Evolutionary conservation across 2,888 invertebrate genomes (phyloP).

Genomic region (Crematogaster levior): DNA sequence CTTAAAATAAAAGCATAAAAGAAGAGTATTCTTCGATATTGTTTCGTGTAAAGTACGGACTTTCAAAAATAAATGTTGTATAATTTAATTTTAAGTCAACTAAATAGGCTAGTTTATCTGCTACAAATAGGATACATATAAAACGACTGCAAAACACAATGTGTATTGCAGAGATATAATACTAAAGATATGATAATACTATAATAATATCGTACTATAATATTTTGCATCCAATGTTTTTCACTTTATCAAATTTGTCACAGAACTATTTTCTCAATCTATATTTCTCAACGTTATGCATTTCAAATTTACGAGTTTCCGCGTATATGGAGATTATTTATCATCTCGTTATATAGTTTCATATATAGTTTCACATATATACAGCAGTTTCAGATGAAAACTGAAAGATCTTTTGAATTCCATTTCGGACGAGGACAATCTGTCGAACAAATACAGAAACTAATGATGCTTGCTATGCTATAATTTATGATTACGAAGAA

Average conservation of each 20-base stretch:
- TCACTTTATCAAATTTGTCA: not conserved
- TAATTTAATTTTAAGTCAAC: not conserved
- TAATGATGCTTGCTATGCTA: not conserved
- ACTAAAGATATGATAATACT: not conserved
- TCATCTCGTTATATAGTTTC: no score
- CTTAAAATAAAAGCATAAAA: not conserved
- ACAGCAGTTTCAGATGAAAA: constrained; percentile 2
- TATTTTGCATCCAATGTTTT: not conserved
- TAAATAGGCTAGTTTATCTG: not conserved
- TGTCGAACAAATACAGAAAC: not conserved
- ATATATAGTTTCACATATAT: no score
- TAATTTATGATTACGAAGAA: not conserved
- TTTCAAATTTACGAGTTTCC: constrained; percentile 21
- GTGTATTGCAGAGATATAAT: not conserved
- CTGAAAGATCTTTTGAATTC: constrained; percentile 23
- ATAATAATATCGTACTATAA: not conserved
- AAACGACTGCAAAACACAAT: not conserved
- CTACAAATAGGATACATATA: not conserved
- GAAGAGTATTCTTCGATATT: not conserved
- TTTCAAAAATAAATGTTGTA: not conserved
- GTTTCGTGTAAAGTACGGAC: not conserved
- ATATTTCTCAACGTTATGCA: constrained; percentile 1
- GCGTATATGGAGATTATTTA: constrained; percentile 21
- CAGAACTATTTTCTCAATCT: constrained; percentile 6
- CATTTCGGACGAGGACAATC: constrained; percentile 4